Evolutionary conservation across 1,140 invertebrate genomes (phyloP).

Genomic region (Papilio helenus): DNA sequence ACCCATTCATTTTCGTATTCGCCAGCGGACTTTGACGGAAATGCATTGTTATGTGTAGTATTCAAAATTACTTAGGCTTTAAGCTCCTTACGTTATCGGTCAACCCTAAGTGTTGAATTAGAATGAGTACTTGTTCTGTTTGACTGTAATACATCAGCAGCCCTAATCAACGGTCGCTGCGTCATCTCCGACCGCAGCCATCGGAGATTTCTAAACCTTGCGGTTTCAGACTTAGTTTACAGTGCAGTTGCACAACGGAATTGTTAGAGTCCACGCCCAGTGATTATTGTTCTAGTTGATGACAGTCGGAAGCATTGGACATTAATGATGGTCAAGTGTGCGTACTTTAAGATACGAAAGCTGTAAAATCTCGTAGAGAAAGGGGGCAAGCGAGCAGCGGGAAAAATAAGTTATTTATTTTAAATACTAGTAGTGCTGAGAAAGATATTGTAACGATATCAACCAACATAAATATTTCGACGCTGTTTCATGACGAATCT

Average conservation of each 20-base stretch:
- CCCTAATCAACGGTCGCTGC: slow-evolving; percentile 16
- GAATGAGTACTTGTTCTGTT: neutral
- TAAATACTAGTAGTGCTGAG: neutral
- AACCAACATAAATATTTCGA: neutral
- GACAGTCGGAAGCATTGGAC: slow-evolving; percentile 59
- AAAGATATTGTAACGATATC: neutral
- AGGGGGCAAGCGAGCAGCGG: too few relatives aligned
- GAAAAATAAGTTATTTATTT: neutral
- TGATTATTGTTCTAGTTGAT: slow-evolving; percentile 70
- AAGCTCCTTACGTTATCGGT: neutral
- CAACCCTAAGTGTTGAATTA: too few relatives aligned
- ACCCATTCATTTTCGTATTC: neutral
- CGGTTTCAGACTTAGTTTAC: slow-evolving; percentile 46
- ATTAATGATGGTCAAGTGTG: neutral
- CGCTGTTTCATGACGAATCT: slow-evolving; percentile 19
- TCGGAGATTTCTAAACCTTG: slow-evolving; percentile 57
- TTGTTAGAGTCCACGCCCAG: slow-evolving; percentile 49
- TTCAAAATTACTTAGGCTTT: neutral
- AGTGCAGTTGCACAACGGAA: slow-evolving; percentile 60
- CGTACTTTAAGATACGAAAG: too few relatives aligned
- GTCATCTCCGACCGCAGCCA: slow-evolving; percentile 44
- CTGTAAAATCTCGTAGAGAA: too few relatives aligned
- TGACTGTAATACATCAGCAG: slow-evolving; percentile 12
- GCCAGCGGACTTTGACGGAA: neutral
- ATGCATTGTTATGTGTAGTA: neutral